A percentile compares a stretch with the other conserved stretches of the same genome.
Conservation (phyloP, 2,888 invertebrate genomes). For the Eretmocerus hayati region DNA sequence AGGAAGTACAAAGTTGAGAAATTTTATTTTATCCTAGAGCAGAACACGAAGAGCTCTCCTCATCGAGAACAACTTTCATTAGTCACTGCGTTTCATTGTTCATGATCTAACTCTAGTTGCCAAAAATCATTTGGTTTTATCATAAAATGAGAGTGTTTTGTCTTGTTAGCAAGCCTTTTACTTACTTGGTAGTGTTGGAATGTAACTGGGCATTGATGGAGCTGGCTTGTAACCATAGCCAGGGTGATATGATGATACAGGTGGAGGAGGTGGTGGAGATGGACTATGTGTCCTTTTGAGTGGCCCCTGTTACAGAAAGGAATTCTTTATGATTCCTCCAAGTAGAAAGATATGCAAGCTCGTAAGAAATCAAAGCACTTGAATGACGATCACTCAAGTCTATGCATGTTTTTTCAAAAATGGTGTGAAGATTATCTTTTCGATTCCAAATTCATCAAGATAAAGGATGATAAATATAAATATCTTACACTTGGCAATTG, state of each 20-base stretch:
- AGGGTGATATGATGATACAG: constrained; percentile 51
- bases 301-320: constrained; percentile 45
- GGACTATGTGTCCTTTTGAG: constrained; percentile 62
- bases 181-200: constrained; percentile 52
- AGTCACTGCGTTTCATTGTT: too few relatives aligned
- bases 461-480: too few relatives aligned
- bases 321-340: background rate
- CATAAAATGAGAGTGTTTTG: too few relatives aligned
- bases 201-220: constrained; percentile 55
- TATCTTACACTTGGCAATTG: constrained; percentile 44
- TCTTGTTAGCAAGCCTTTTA: too few relatives aligned
- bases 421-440: too few relatives aligned
- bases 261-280: constrained; percentile 49
- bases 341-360: too few relatives aligned
- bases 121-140: too few relatives aligned
- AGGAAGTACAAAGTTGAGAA: background rate
- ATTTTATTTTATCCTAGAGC: too few relatives aligned
- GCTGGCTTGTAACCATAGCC: constrained; percentile 53
- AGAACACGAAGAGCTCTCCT: too few relatives aligned
- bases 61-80: too few relatives aligned
- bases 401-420: constrained; percentile 17
- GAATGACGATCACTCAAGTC: background rate
- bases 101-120: too few relatives aligned
- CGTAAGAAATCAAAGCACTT: background rate
- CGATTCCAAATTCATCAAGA: too few relatives aligned